Evolutionary conservation across 2,797 vertebrate genomes (phyloP), one percentile per base, ranked within the genome.

Genomic region (Enteromius anoplus): DNA sequence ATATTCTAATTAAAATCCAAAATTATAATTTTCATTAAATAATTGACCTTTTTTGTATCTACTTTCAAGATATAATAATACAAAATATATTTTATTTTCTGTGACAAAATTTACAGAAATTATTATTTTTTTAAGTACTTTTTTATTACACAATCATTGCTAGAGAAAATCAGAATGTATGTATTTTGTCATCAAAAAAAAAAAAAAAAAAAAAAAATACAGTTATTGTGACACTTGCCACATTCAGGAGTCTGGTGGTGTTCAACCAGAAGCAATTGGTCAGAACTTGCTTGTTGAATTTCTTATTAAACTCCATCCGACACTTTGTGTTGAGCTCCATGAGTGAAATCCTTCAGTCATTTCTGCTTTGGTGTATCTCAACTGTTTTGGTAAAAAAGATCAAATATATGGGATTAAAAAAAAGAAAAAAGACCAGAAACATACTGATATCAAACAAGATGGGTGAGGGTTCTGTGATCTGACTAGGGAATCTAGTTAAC

Each of bases 401-500:
- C 3, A 11, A 47, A 8, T 9, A 11, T 21, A 32, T 32, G 8
- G 15, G 3, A 23, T 40, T 8, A 4, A 1, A 70, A 51, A 72
- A 17, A 71, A 47, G 15, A 23, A 1, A 0, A 73, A 73, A 71
- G 23, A 72, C 23, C 3, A 73, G 11, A 73, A 6, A n/a, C 1
- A 37, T n/a, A 58, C 55, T 29, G 37, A 29, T 55, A 1, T 60
- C n/a, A 40, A 60, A 58, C 55, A 60, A 60, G 15, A 64, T 78
- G 15, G 21, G 55, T 64, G 42, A 80, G 51, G 5, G 4, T 45
- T 78, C 53, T 47, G 60, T 65, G 60, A 14, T 49, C 11, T 78
- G 40, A 23, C 68, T 34, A 42, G 32, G 4, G 51, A 42, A 53
- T 70, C 73, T 68, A 40, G 21, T 55, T 8, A 78, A 92, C 92